Conservation (phyloP, 2,113 vertebrate genomes). For the Pipa parva region DNA sequence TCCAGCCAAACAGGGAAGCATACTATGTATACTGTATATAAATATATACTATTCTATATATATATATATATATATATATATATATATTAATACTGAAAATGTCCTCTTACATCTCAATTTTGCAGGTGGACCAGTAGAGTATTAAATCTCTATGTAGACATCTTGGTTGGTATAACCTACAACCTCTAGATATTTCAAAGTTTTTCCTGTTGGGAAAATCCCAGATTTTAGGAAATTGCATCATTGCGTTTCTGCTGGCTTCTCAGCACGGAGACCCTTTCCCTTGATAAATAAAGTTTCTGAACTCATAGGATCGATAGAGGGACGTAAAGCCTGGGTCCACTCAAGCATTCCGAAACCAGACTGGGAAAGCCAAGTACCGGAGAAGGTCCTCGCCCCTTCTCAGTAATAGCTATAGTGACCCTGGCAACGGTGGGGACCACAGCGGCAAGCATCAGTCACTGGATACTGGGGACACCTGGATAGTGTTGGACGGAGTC, state of each 20-base stretch:
- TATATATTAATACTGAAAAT: no score
- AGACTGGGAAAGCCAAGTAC: conserved; percentile 3
- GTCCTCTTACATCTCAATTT: no score
- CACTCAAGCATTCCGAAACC: background rate
- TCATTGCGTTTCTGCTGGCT: background rate
- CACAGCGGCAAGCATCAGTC: background rate
- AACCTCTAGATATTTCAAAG: background rate
- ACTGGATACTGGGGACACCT: conserved; percentile 32
- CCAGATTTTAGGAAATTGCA: background rate
- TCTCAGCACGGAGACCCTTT: background rate
- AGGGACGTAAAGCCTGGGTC: background rate
- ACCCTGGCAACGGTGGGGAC: conserved; percentile 33
- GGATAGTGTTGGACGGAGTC: conserved; percentile 24
- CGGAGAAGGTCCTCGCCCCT: background rate
- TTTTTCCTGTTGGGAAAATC: no score
- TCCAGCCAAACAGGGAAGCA: no score
- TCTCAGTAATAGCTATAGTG: conserved; percentile 7
- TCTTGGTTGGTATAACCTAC: background rate
- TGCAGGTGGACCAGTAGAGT: no score
- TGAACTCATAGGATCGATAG: background rate
- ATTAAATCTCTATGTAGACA: no score
- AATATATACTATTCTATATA: no score
- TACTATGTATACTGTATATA: no score
- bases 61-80: no score
- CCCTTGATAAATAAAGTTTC: background rate